Percentiles rank a stretch among this genome's conserved stretches.
Conservation (phyloP, 1,140 invertebrate genomes). For the Colletes gigas region DNA sequence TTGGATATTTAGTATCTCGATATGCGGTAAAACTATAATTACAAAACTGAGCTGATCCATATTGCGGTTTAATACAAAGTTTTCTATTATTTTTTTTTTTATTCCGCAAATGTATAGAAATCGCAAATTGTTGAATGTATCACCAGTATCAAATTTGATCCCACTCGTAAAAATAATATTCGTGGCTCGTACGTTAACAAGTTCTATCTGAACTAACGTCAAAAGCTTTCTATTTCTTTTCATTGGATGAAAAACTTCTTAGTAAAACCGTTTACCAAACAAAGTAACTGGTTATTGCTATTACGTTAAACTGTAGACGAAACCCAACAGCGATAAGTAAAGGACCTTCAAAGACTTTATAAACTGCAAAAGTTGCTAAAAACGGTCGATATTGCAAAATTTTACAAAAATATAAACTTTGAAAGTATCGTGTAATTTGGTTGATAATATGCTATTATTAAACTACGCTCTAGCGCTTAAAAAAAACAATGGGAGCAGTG, state of each 20-base stretch:
- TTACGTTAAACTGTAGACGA: background rate
- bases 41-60: background rate
- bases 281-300: too few relatives aligned
- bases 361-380: too few relatives aligned
- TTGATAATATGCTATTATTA: too few relatives aligned
- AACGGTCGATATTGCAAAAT: background rate
- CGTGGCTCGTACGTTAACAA: background rate
- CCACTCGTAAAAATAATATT: constrained; percentile 3
- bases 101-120: background rate
- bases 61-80: background rate
- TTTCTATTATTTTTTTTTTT: background rate
- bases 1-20: background rate
- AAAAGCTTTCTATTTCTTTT: too few relatives aligned
- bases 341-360: background rate
- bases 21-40: background rate
- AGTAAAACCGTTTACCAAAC: background rate
- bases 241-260: background rate
- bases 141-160: constrained; percentile 9
- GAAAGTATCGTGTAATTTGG: background rate
- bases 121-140: background rate
- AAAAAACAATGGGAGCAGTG: too few relatives aligned
- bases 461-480: too few relatives aligned
- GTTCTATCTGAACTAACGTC: too few relatives aligned
- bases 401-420: background rate
- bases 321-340: background rate